A percentile compares a stretch with the other conserved stretches of the same genome.
Conservation (phyloP, 2,797 vertebrate species). For the Catharus ustulatus region DNA sequence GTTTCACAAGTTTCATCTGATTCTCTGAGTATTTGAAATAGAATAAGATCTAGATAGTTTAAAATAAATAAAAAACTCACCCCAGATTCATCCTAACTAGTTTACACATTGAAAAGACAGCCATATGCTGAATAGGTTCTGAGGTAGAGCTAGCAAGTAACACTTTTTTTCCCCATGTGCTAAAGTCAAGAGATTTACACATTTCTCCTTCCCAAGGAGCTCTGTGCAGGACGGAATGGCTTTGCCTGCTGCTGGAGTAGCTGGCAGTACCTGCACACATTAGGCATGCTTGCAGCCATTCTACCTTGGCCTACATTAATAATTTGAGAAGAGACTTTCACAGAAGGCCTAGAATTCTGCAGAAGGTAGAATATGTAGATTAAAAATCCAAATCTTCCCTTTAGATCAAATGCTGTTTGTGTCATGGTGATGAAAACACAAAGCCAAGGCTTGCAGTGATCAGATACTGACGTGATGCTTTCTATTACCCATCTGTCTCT, state of each 20-base stretch:
- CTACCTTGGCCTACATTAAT: not conserved
- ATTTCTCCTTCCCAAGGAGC: not conserved
- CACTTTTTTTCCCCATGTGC: not conserved
- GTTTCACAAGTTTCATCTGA: not conserved
- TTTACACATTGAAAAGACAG: not conserved
- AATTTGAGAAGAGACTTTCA: not conserved
- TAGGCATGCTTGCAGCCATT: not conserved
- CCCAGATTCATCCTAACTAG: not conserved
- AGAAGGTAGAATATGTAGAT: not conserved
- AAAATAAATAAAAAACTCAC: not conserved
- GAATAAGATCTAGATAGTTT: not conserved
- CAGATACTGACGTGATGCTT: accelerated
- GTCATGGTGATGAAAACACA: not conserved
- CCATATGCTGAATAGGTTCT: not conserved
- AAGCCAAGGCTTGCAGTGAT: not conserved
- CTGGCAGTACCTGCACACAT: not conserved
- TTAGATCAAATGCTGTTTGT: not conserved
- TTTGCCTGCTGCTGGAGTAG: not conserved
- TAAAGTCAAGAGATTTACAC: not conserved
- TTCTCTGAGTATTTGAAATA: not conserved
- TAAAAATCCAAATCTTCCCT: not conserved
- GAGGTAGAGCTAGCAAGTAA: not conserved
- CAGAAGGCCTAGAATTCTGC: not conserved
- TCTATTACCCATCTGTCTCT: not conserved
- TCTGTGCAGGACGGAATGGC: not conserved